Evolutionary conservation across 2,797 vertebrate genomes (phyloP).

Genomic region (Mus caroli): DNA sequence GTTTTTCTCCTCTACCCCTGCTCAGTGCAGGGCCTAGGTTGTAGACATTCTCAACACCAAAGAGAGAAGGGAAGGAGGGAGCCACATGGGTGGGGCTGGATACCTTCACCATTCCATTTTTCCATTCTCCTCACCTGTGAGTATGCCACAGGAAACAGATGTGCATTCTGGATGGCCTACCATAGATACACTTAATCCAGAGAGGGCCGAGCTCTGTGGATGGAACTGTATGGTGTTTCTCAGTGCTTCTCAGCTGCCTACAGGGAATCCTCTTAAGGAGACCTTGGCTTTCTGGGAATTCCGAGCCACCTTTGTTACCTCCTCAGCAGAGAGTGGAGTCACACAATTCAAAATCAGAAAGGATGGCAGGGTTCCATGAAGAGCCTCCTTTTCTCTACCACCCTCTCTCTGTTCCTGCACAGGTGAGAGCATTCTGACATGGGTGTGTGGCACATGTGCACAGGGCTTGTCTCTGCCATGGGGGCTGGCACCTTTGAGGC

Average conservation of each 20-base stretch:
- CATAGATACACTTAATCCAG: background rate
- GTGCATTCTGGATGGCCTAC: background rate
- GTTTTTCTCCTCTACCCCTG: background rate
- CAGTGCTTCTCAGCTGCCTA: background rate
- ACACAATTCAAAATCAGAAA: background rate
- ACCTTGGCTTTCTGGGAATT: slow-evolving; percentile 8
- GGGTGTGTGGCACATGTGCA: rapidly evolving
- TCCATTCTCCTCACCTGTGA: background rate
- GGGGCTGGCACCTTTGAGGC: background rate
- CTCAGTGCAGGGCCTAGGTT: background rate
- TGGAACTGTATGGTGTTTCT: no score
- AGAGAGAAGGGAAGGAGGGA: background rate
- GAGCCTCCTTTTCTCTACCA: background rate
- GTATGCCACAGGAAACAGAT: background rate
- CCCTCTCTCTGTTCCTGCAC: background rate
- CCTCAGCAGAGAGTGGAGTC: background rate
- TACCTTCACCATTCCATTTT: background rate
- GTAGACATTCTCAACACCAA: background rate
- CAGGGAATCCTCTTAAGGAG: background rate
- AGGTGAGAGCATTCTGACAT: background rate
- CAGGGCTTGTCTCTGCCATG: background rate
- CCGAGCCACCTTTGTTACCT: background rate
- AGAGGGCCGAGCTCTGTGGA: background rate
- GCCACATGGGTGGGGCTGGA: rapidly evolving
- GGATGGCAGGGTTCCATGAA: background rate